phyloP scores from a whole-genome alignment of 2,113 vertebrate genomes.

The Stigmatopora nigra region DNA sequence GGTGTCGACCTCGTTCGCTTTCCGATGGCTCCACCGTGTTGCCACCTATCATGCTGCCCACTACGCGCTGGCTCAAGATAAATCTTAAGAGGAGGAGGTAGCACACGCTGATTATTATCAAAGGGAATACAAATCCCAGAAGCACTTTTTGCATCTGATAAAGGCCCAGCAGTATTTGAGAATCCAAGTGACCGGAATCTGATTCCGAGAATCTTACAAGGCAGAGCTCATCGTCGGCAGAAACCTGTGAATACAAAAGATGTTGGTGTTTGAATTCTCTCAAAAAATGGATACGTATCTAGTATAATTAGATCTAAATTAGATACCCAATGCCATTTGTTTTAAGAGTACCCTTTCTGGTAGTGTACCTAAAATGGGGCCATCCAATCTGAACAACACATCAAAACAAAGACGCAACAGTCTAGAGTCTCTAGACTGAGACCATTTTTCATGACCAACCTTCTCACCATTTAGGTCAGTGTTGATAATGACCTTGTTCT shows the following conservation, averaged over 20 bases:
- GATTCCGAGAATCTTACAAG: constrained; percentile 73
- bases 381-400: no score
- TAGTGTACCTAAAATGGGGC: no score
- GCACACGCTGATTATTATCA: constrained; percentile 69
- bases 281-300: neutral
- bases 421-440: no score
- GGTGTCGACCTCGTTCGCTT: constrained; percentile 56
- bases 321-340: neutral
- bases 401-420: no score
- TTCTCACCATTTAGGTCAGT: no score
- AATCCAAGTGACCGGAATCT: constrained; percentile 63
- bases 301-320: neutral
- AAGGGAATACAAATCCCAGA: constrained; percentile 69
- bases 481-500: no score
- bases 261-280: neutral
- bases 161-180: constrained; percentile 73
- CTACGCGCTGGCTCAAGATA: constrained; percentile 57
- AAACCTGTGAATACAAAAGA: constrained; percentile 47
- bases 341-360: neutral
- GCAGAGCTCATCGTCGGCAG: constrained; percentile 73
- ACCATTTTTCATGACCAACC: no score
- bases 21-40: constrained; percentile 44
- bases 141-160: constrained; percentile 76
- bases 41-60: constrained; percentile 26
- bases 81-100: constrained; percentile 74